These are phyloP conservation scores for Hippocampus mohnikei DNA, from an alignment of 2,113 vertebrate species.

Conservation along the genomic window DNA sequence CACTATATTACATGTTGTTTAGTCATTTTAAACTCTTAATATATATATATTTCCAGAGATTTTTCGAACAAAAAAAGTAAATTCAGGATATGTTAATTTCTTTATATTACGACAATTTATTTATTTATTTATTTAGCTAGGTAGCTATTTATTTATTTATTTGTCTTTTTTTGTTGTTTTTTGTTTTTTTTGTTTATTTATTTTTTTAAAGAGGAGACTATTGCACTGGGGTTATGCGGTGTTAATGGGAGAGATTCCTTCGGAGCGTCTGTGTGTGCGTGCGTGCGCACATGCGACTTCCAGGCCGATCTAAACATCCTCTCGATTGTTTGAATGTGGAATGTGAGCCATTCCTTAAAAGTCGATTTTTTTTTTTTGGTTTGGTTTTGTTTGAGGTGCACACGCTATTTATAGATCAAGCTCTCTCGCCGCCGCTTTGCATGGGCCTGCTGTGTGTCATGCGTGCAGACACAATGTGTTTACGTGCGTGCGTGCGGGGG, in stretches of 20 bases:
- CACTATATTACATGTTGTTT: too few relatives aligned
- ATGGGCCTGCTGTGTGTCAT: constrained; percentile 8
- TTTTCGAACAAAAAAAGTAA: too few relatives aligned
- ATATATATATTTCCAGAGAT: too few relatives aligned
- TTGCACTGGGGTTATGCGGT: background rate
- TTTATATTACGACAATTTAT: too few relatives aligned
- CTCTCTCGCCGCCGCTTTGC: constrained; percentile 19
- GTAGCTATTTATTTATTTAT: too few relatives aligned
- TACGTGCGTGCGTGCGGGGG: constrained; percentile 11
- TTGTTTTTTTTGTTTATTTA: too few relatives aligned
- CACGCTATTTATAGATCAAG: constrained; percentile 39
- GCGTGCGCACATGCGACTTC: constrained; percentile 25
- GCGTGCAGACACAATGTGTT: background rate
- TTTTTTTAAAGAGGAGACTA: too few relatives aligned
- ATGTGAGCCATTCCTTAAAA: constrained; percentile 22
- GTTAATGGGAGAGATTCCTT: background rate
- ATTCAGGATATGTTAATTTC: too few relatives aligned
- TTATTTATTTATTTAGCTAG: too few relatives aligned
- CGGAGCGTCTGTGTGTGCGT: constrained; percentile 14
- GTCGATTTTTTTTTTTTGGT: constrained; percentile 11
- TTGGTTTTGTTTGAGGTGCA: constrained; percentile 6
- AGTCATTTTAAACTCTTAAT: too few relatives aligned
- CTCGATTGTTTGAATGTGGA: constrained; percentile 23
- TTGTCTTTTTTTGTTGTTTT: too few relatives aligned
- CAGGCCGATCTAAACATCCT: constrained; percentile 35